Evolutionary conservation across 2,888 invertebrate species (phyloP), one percentile per base, ranked within the genome.

Genomic region (Allygus modestus): DNA sequence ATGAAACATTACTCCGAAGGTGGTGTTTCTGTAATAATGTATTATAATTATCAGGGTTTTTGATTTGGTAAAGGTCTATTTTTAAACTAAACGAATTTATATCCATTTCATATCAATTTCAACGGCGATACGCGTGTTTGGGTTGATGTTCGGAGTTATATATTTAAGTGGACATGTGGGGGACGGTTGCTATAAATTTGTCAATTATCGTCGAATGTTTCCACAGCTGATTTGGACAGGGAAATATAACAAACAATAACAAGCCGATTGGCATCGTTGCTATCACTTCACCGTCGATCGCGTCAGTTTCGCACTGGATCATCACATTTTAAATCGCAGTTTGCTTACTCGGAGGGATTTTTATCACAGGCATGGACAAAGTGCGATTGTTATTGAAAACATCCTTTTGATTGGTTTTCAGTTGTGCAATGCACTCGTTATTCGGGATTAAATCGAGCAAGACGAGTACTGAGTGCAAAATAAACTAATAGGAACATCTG

Each of bases 241-340:
- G 65, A 65, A 65, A 65, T 65, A 65, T 65, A 65, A 65, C 65
- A 65, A 65, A 65, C 65, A 65, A 65, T 65, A 65, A 65, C 65
- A 65, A 31, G 54, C 65, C 7, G n/a, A 65, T 65, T 54, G 54
- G 54, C 54, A 23, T 54, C 54, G 54, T 23, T 65, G 65, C 58
- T 28, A 65, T 65, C 65, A 65, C 65, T 65, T 65, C n/a, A 31
- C n/a, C 58, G n/a, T n/a, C n/a, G n/a, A n/a, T n/a, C n/a, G n/a
- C 65, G 65, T 65, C 65, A 65, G 5, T 15, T 9, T 15, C 28
- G 28, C 23, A 23, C 28, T 12, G 11, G 65, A 65, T 65, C 65
- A 65, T 65, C 65, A 65, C 65, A 65, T 65, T 65, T 65, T 65
- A 28, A 54, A 65, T 28, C 65, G n/a, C 26, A 20, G 26, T 54